These are phyloP conservation scores for Rhagium mordax DNA, from an alignment of 2,888 invertebrate species.

Conservation along the genomic window DNA sequence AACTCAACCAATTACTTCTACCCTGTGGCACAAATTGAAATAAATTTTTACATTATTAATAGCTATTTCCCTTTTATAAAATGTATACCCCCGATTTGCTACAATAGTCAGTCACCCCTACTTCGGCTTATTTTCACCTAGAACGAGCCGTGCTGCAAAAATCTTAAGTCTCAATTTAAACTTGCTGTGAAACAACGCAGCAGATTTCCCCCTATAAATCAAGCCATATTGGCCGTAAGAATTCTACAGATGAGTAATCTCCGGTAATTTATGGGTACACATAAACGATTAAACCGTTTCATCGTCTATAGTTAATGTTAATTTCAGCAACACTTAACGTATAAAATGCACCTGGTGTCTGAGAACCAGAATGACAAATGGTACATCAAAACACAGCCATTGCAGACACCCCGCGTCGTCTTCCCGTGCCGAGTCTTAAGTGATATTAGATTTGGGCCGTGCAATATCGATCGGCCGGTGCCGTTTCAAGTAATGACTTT, in stretches of 20 bases:
- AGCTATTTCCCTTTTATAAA: no score
- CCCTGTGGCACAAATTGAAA: no score
- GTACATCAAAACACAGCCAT: conserved; percentile 22
- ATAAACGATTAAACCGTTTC: conserved; percentile 39
- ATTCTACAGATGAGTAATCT: conserved; percentile 11
- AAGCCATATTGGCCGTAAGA: not conserved
- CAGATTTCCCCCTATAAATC: conserved; percentile 1
- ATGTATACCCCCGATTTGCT: no score
- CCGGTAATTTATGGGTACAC: conserved; percentile 32
- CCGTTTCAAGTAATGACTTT: not conserved
- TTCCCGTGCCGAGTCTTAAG: not conserved
- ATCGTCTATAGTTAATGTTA: conserved; percentile 33
- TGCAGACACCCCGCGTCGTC: not conserved
- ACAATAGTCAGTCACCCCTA: no score
- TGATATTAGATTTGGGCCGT: not conserved
- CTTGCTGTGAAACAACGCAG: not conserved
- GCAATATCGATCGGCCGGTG: not conserved
- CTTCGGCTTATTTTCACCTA: no score
- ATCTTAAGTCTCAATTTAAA: not conserved
- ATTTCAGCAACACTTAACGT: conserved; percentile 23
- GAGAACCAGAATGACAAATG: conserved; percentile 15
- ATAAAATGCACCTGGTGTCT: conserved; percentile 31
- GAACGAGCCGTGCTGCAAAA: no score
- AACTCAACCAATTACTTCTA: no score
- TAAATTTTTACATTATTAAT: no score